These are phyloP conservation scores for Ciconia boyciana DNA, from an alignment of 2,113 vertebrate genomes.

Conservation along the genomic window DNA sequence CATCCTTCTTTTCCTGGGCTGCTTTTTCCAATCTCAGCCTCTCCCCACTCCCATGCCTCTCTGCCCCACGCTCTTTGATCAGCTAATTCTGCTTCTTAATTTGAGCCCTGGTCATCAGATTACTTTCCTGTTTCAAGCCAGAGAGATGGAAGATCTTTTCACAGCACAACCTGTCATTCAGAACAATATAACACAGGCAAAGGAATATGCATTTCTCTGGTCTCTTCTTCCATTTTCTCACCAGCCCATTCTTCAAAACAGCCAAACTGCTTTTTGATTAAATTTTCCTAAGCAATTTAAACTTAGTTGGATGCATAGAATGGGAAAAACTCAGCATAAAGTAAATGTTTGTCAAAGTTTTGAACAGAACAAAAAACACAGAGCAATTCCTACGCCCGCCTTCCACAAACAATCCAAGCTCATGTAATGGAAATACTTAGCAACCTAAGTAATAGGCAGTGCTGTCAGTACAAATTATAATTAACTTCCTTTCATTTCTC, in stretches of 20 bases:
- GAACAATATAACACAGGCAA: background rate
- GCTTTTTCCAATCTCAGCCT: background rate
- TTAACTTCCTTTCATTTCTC: slow-evolving; percentile 22
- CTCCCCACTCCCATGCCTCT: background rate
- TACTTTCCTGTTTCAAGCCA: background rate
- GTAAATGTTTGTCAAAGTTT: background rate
- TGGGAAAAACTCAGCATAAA: background rate
- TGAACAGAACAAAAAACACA: background rate
- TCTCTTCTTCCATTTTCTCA: background rate
- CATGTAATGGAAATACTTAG: background rate
- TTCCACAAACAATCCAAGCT: background rate
- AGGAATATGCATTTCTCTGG: background rate
- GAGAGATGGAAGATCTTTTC: background rate
- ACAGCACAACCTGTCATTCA: background rate
- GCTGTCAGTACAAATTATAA: background rate
- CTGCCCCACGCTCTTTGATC: background rate
- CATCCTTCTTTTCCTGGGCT: background rate
- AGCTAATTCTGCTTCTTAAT: background rate
- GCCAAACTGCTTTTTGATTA: background rate
- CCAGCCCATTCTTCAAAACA: background rate
- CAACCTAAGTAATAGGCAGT: slow-evolving; percentile 17
- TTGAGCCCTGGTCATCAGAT: background rate
- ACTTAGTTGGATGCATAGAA: background rate
- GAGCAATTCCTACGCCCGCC: background rate
- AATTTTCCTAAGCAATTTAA: background rate